Evolutionary conservation across 2,888 invertebrate species (phyloP).

Genomic region (Megalurothrips usitatus): DNA sequence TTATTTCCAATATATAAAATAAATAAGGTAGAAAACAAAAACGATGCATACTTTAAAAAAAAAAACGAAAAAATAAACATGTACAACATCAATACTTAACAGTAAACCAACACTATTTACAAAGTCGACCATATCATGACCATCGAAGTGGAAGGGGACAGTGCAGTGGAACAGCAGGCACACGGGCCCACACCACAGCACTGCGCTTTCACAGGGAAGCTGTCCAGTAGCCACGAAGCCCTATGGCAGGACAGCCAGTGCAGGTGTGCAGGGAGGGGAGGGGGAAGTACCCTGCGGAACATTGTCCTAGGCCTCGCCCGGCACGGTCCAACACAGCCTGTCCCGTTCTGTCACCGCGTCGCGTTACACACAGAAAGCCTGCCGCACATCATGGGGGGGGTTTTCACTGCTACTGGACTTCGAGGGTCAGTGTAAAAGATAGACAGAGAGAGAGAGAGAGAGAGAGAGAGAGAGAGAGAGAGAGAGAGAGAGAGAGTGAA

Average conservation of each 20-base stretch:
- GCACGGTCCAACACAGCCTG: no score
- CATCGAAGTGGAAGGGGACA: neutral
- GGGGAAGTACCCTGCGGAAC: neutral
- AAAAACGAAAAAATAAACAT: neutral
- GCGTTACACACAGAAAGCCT: neutral
- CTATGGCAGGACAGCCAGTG: neutral
- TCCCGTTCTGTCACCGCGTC: neutral
- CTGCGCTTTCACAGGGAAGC: neutral
- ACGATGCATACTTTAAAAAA: no score
- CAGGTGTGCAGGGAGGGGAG: neutral
- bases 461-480: no score
- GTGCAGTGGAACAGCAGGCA: no score
- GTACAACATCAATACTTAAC: neutral
- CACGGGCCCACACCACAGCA: no score
- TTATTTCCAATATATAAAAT: no score
- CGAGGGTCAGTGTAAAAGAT: neutral
- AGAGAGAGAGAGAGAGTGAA: no score
- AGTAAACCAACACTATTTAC: neutral
- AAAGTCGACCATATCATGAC: neutral
- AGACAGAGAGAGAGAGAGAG: no score
- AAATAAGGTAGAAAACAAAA: no score
- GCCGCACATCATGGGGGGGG: neutral
- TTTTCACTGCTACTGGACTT: slow-evolving; percentile 11
- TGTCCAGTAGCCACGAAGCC: neutral
- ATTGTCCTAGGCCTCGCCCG: no score